These are phyloP conservation scores for Actinopyga echinites DNA, from an alignment of 53 echinoderm and acorn worm genomes.

Conservation along the genomic window DNA sequence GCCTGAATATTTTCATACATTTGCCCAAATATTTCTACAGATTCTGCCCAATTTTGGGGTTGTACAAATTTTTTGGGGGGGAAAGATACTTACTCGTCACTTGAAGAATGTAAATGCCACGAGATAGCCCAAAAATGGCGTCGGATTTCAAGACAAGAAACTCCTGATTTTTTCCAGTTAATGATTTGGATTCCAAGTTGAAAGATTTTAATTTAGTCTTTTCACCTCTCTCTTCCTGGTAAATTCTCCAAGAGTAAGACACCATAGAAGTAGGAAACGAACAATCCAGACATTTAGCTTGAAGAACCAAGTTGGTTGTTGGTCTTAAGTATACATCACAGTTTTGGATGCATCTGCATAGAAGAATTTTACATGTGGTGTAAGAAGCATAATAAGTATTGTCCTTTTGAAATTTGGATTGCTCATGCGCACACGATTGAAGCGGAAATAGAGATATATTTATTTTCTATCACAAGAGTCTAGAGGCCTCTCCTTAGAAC, in stretches of 20 bases:
- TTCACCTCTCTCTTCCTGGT: neutral
- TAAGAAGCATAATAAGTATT: no score
- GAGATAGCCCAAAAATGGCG: slow-evolving; percentile 21
- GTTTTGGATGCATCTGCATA: slow-evolving; percentile 59
- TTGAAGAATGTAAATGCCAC: slow-evolving; percentile 22
- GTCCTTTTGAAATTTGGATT: no score
- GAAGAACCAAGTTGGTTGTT: slow-evolving; percentile 42
- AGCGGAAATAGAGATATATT: no score
- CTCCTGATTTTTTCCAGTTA: slow-evolving; percentile 54
- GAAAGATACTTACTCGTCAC: slow-evolving; percentile 42
- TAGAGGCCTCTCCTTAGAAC: no score
- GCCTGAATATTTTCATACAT: no score
- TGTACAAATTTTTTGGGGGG: no score
- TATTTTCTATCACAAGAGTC: no score
- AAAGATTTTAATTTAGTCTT: neutral
- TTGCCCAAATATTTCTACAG: no score
- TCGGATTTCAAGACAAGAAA: slow-evolving; percentile 57
- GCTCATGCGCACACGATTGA: no score
- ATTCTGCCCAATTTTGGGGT: no score
- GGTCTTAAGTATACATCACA: slow-evolving; percentile 46
- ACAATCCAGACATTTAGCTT: neutral
- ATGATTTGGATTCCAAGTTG: slow-evolving; percentile 47
- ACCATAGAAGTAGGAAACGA: neutral
- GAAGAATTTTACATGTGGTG: no score
- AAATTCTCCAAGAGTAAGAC: slow-evolving; percentile 5